phyloP scores from a whole-genome alignment of 37 sponge, comb jelly and placozoan species.

The Haliclona indistincta region DNA sequence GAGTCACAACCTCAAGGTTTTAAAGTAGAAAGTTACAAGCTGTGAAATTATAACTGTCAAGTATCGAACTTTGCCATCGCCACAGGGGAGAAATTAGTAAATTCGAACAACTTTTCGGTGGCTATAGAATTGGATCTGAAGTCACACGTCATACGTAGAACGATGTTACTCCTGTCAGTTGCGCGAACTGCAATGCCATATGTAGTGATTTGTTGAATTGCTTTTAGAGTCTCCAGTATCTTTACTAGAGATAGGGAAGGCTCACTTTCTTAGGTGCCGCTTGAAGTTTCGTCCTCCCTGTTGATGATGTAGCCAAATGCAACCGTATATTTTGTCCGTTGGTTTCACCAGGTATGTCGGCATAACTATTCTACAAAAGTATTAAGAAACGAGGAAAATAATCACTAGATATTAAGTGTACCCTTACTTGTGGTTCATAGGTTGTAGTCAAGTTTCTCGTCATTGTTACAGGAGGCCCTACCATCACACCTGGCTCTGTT shows the following conservation, averaged over 20 bases:
- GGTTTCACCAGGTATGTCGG: background rate
- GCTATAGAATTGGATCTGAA: too few species aligned
- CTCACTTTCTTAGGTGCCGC: background rate
- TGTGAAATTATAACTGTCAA: too few species aligned
- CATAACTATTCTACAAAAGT: background rate
- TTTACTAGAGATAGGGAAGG: background rate
- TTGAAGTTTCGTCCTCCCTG: background rate
- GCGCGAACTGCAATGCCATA: too few species aligned
- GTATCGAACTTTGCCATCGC: too few species aligned
- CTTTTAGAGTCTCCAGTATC: background rate
- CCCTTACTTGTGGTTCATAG: slow-evolving; percentile 6
- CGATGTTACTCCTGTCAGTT: too few species aligned
- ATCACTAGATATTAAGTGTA: background rate
- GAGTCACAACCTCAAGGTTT: background rate
- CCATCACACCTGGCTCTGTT: background rate
- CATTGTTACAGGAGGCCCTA: background rate
- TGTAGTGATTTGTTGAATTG: too few species aligned
- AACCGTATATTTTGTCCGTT: background rate
- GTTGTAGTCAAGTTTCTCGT: background rate
- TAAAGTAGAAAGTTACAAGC: background rate
- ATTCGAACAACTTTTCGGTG: too few species aligned
- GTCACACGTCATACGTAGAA: too few species aligned
- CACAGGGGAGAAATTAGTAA: too few species aligned
- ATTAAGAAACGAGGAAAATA: background rate
- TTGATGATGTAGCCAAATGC: background rate